Conservation (phyloP, 2,113 vertebrate genomes). For the Tetrao urogallus region DNA sequence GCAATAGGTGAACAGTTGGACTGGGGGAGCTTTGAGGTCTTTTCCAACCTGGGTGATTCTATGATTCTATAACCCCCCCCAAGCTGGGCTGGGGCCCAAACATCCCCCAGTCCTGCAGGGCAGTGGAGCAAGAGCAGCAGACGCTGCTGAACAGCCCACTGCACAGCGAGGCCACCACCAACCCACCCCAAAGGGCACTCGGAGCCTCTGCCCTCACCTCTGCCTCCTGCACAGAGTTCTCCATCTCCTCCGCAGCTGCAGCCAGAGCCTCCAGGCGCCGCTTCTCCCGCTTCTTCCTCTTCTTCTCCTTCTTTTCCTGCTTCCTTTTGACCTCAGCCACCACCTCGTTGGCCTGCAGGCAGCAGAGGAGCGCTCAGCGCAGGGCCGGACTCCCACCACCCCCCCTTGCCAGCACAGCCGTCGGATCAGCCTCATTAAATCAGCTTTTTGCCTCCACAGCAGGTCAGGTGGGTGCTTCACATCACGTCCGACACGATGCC, state of each 20-base stretch:
- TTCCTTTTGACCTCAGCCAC: conserved; percentile 86
- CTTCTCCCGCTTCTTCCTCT: conserved; percentile 86
- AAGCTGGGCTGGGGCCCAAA: neutral
- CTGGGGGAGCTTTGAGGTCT: too few relatives aligned
- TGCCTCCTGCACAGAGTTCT: neutral
- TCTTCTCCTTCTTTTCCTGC: conserved; percentile 89
- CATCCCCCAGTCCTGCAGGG: too few relatives aligned
- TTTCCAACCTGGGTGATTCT: too few relatives aligned
- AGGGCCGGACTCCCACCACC: too few relatives aligned
- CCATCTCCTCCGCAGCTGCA: conserved; percentile 2
- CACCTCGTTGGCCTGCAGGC: conserved; percentile 83
- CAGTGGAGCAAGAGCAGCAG: too few relatives aligned
- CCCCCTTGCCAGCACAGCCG: rapidly evolving
- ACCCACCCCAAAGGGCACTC: neutral
- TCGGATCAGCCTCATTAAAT: conserved; percentile 99
- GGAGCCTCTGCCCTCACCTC: conserved; percentile 52
- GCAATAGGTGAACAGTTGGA: too few relatives aligned
- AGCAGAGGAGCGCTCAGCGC: rapidly evolving
- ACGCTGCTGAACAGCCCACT: too few relatives aligned
- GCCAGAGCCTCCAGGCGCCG: conserved; percentile 77
- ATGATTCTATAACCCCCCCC: too few relatives aligned
- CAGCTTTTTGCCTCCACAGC: conserved; percentile 85
- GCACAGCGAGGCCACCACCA: neutral
- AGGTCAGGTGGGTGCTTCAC: conserved; percentile 78
- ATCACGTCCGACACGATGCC: conserved; percentile 82